Base-by-base conservation (phyloP, 2,797 vertebrate species). In the Gymnothorax javanicus region DNA sequence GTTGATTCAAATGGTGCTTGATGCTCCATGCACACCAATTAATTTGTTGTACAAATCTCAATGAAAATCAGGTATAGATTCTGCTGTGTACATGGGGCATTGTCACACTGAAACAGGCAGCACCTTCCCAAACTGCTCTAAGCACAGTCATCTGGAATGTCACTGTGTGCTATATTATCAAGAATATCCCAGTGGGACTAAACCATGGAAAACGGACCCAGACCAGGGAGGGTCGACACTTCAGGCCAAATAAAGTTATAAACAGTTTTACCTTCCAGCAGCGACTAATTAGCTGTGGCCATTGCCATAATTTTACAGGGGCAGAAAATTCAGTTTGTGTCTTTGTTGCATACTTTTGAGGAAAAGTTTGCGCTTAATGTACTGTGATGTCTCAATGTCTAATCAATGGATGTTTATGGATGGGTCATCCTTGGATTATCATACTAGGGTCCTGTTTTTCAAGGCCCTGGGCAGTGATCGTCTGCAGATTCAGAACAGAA, bases 281-380 rank as follows among this genome's bases (percentile, higher is more conserved):
- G 93, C 83, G 87, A 91, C 92, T 94, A 94, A 96, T 96, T 96
- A 96, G 90, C 94, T 89, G 89, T 91, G 94, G 92, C 89, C 91
- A 92, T 95, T 94, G 88, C 93, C 79, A 69, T 92, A 91, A 93
- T 88, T 85, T 85, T 93, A 88, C 87, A 92, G 86, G 93, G 91
- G 87, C 88, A 89, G 88, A 93, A 92, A 92, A 88, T 82, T 25
- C 33, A 82, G 56, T 84, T 62, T 59, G 73, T 43, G 23, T 25
- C 43, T 60, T 62, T 5, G 33, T n/a, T 84, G 27, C 71, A 17
- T 69, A 12, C 75, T 86, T 88, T 69, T 50, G 17, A 83, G 87
- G 33, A 84, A 88, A 56, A 85, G 43, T 85, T 62, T 84, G 82
- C 62, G 67, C 25, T 64, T 82, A 73, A 88, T 71, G 62, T 82